A percentile compares a stretch with the other conserved stretches of the same genome.
These are phyloP conservation scores for Gandaritis pyraliata DNA, from an alignment of 2,888 invertebrate species.

Conservation along the genomic window DNA sequence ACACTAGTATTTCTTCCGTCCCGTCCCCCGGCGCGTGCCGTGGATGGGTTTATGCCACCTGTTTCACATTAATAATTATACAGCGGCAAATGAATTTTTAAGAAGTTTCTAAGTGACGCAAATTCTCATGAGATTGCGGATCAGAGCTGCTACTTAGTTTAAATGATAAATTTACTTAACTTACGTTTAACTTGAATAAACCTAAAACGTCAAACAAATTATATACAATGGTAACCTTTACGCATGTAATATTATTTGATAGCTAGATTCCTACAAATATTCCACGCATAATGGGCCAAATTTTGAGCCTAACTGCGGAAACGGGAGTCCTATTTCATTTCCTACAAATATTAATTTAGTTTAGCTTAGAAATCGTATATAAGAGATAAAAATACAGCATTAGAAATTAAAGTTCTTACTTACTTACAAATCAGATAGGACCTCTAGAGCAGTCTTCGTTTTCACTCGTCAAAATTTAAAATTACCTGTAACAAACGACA, in stretches of 20 bases:
- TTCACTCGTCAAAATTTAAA: conserved; percentile 30
- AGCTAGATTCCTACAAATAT: too few species aligned
- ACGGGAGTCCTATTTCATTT: too few species aligned
- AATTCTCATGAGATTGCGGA: conserved; percentile 28
- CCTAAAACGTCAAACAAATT: neutral
- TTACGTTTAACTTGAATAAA: neutral
- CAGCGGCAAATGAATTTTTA: conserved; percentile 59
- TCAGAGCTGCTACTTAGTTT: conserved; percentile 20
- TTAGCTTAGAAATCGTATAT: too few species aligned
- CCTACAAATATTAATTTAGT: too few species aligned
- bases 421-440: conserved; percentile 5
- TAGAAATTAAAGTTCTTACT: too few species aligned
- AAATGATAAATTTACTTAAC: conserved; percentile 3
- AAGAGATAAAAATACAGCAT: too few species aligned
- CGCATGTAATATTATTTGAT: neutral
- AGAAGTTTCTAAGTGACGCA: conserved; percentile 44
- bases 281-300: too few species aligned
- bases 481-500: conserved; percentile 57
- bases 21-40: conserved; percentile 54
- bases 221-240: neutral
- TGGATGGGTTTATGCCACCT: conserved; percentile 62
- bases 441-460: neutral
- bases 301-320: too few species aligned
- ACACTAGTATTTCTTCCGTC: conserved; percentile 63
- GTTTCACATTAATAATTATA: conserved; percentile 60